phyloP scores from a whole-genome alignment of 2,113 vertebrate genomes.

The Ceratotherium simum region DNA sequence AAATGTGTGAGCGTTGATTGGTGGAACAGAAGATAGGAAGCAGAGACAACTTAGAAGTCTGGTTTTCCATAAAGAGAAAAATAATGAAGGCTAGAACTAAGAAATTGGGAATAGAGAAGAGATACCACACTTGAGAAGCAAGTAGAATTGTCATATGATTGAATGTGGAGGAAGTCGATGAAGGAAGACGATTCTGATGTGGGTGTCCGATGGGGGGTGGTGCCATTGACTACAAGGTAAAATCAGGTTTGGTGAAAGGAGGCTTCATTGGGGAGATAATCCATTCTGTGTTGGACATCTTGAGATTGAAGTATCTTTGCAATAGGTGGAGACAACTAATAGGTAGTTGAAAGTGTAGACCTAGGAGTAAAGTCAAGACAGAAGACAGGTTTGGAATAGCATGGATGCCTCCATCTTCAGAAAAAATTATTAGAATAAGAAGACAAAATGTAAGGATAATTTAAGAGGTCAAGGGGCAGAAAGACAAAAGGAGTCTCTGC shows the following conservation, averaged over 20 bases:
- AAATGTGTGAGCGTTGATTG: not conserved
- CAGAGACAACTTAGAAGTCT: not conserved
- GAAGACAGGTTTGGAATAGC: not conserved
- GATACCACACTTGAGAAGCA: not conserved
- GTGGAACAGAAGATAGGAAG: not conserved
- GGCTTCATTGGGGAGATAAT: not conserved
- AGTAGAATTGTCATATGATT: not conserved
- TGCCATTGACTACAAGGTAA: not conserved
- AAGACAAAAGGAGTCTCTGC: not conserved
- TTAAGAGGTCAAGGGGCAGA: not conserved
- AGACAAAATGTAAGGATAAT: not conserved
- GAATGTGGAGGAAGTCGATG: not conserved
- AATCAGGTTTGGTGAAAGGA: not conserved
- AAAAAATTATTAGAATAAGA: not conserved
- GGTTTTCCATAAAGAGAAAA: not conserved
- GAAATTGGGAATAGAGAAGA: not conserved
- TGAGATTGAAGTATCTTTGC: not conserved
- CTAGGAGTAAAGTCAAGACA: not conserved
- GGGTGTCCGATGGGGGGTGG: not conserved
- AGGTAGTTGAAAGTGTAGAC: not conserved
- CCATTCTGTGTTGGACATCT: rapidly evolving
- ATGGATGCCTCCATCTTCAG: not conserved
- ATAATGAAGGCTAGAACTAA: not conserved
- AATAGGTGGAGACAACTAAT: not conserved
- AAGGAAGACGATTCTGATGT: not conserved